Conservation (phyloP, 2,888 invertebrate genomes). For the Drosophila nigricruria region DNA sequence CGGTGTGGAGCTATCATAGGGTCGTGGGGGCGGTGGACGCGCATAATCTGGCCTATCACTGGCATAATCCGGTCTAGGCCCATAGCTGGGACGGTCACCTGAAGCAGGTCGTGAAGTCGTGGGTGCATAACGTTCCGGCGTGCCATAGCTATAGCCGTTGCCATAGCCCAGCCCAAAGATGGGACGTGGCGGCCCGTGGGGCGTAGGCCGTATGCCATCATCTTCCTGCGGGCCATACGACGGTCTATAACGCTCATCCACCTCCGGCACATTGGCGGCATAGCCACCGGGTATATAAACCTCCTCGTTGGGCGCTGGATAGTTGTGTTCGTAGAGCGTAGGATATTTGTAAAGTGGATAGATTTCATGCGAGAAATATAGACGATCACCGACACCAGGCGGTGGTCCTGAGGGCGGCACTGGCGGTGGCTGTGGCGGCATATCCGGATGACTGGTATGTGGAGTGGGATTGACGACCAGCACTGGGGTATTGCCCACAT, state of each 20-base stretch:
- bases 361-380: slow-evolving; percentile 84
- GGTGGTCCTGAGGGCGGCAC: slow-evolving; percentile 25
- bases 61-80: slow-evolving; percentile 62
- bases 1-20: slow-evolving; percentile 64
- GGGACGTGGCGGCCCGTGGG: slow-evolving; percentile 80
- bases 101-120: slow-evolving; percentile 63
- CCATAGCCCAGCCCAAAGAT: slow-evolving; percentile 84
- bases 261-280: slow-evolving; percentile 83
- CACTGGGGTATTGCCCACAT: slow-evolving; percentile 75
- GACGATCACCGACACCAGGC: slow-evolving; percentile 76
- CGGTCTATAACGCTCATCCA: slow-evolving; percentile 82
- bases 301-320: slow-evolving; percentile 84
- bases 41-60: slow-evolving; percentile 63
- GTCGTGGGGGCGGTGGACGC: slow-evolving; percentile 42
- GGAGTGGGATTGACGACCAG: slow-evolving; percentile 80
- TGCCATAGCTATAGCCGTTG: slow-evolving; percentile 84
- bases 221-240: slow-evolving; percentile 61
- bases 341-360: slow-evolving; percentile 85
- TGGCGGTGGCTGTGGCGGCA: slow-evolving; percentile 43
- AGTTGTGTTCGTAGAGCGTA: slow-evolving; percentile 84
- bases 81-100: slow-evolving; percentile 68
- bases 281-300: slow-evolving; percentile 83
- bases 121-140: slow-evolving; percentile 80
- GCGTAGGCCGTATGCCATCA: slow-evolving; percentile 54
- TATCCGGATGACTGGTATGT: slow-evolving; percentile 54